phyloP scores from a whole-genome alignment of 53 echinoderm and acorn worm species.

The Apostichopus leukothele region DNA sequence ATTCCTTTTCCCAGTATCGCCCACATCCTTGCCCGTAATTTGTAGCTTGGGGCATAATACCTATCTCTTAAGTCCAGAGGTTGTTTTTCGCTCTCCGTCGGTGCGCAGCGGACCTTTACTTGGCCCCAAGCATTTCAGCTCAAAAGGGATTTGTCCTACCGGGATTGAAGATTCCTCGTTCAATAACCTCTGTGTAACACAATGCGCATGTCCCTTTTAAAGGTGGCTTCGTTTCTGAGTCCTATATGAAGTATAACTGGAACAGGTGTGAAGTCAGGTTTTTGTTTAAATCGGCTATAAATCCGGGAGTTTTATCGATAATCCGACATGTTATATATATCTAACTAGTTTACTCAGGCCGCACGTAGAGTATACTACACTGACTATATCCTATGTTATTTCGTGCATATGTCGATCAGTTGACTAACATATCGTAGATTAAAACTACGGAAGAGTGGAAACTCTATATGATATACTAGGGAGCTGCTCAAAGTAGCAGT shows the following conservation, averaged over 20 bases:
- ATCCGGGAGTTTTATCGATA: neutral
- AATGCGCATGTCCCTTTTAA: slow-evolving; percentile 10
- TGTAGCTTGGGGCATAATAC: slow-evolving; percentile 22
- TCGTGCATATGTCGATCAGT: no score
- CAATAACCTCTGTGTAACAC: slow-evolving; percentile 33
- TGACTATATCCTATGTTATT: neutral
- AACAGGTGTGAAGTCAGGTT: slow-evolving; percentile 1
- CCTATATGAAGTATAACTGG: neutral
- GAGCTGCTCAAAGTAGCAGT: no score
- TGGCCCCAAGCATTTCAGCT: slow-evolving; percentile 30
- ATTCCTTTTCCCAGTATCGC: slow-evolving; percentile 9
- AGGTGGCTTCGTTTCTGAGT: neutral
- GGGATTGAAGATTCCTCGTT: slow-evolving; percentile 40
- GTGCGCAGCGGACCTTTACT: slow-evolving; percentile 43
- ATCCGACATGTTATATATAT: neutral
- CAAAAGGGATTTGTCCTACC: slow-evolving; percentile 45
- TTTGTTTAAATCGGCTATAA: neutral
- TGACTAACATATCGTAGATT: no score
- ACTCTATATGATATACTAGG: no score
- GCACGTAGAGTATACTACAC: no score
- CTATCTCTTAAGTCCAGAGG: slow-evolving; percentile 34
- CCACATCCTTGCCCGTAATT: slow-evolving; percentile 45
- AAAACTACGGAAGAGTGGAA: no score
- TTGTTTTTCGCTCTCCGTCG: slow-evolving; percentile 45
- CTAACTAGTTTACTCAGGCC: neutral